phyloP scores from a whole-genome alignment of 2,113 vertebrate genomes.

The Cyprinodon brontotheroides region DNA sequence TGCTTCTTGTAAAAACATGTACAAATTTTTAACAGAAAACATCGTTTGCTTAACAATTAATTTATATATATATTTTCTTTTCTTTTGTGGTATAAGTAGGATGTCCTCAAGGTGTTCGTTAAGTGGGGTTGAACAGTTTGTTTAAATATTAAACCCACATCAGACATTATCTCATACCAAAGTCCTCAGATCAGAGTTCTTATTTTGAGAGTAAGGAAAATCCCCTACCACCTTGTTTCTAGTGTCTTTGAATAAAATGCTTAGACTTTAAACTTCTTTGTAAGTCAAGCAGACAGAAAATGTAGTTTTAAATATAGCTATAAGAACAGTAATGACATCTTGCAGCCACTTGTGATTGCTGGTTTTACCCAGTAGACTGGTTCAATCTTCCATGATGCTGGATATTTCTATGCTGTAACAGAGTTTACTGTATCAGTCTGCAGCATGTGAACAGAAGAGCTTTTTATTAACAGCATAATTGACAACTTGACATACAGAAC shows the following conservation, averaged over 20 bases:
- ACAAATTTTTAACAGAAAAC: too few relatives aligned
- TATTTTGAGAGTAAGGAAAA: not conserved
- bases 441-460: not conserved
- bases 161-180: too few relatives aligned
- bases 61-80: too few relatives aligned
- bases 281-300: not conserved
- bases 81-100: too few relatives aligned
- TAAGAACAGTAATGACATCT: not conserved
- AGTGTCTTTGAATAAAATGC: not conserved
- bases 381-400: not conserved
- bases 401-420: not conserved
- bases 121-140: too few relatives aligned
- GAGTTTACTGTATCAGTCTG: not conserved
- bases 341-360: not conserved
- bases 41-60: too few relatives aligned
- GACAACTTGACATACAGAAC: conserved; percentile 16
- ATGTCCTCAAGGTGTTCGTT: too few relatives aligned
- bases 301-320: not conserved
- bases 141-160: too few relatives aligned
- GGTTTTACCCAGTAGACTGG: not conserved
- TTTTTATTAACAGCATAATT: not conserved
- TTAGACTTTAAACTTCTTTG: not conserved
- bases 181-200: not conserved
- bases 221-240: too few relatives aligned
- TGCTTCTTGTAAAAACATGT: too few relatives aligned